Evolutionary conservation across 1,140 invertebrate species (phyloP).

Genomic region (Nomia melanderi): DNA sequence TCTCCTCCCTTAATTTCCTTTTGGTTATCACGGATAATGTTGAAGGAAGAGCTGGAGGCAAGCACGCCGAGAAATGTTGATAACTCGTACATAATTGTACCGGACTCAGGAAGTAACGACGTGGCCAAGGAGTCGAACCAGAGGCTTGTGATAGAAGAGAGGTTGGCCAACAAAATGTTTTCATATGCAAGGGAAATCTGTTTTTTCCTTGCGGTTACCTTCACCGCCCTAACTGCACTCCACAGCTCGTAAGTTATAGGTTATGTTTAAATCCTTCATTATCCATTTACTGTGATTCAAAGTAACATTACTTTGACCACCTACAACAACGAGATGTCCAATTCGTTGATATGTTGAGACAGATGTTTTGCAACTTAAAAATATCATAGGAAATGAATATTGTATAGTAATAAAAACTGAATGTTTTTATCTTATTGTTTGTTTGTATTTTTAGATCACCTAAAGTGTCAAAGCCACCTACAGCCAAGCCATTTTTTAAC

Average conservation of each 20-base stretch:
- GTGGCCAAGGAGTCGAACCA: slow-evolving; percentile 69
- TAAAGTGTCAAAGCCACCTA: slow-evolving; percentile 85
- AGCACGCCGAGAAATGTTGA: slow-evolving; percentile 70
- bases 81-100: slow-evolving; percentile 57
- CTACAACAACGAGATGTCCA: background rate
- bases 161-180: slow-evolving; percentile 76
- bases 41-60: slow-evolving; percentile 60
- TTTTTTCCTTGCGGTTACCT: slow-evolving; percentile 76
- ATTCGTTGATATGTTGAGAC: background rate
- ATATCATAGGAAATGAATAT: background rate
- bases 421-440: background rate
- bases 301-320: background rate
- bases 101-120: slow-evolving; percentile 71
- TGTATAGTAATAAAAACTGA: background rate
- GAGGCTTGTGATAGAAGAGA: slow-evolving; percentile 64
- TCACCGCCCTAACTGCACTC: slow-evolving; percentile 79
- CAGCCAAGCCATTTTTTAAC: slow-evolving; percentile 86
- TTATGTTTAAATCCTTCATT: slow-evolving; percentile 26
- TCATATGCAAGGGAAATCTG: slow-evolving; percentile 76
- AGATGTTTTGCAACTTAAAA: background rate
- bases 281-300: background rate
- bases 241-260: slow-evolving; percentile 79
- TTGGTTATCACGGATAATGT: slow-evolving; percentile 68
- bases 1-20: slow-evolving; percentile 27
- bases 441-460: slow-evolving; percentile 82